phyloP scores from a whole-genome alignment of 2,888 invertebrate genomes.

The Thalpophila matura region DNA sequence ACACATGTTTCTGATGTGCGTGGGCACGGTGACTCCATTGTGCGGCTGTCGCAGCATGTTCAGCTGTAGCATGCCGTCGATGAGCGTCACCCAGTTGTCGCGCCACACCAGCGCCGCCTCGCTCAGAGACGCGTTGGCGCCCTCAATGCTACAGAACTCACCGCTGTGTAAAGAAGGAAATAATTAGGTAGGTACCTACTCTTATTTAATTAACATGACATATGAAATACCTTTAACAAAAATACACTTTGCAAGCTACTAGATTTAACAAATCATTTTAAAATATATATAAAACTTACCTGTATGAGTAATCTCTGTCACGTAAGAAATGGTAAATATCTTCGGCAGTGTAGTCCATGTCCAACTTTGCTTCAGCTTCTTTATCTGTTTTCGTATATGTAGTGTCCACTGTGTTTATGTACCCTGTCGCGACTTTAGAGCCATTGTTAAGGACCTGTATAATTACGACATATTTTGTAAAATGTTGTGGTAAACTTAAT shows the following conservation, averaged over 20 bases:
- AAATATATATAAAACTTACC: constrained; percentile 20
- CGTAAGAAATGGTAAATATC: constrained; percentile 40
- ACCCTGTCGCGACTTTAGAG: constrained; percentile 18
- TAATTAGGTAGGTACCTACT: too few species aligned
- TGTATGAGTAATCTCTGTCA: constrained; percentile 46
- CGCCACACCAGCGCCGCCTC: constrained; percentile 89
- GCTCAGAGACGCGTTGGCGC: constrained; percentile 56
- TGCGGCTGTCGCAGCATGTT: constrained; percentile 91
- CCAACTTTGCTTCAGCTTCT: constrained; percentile 7
- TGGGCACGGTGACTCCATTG: constrained; percentile 92
- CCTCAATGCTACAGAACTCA: constrained; percentile 66
- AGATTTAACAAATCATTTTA: neutral
- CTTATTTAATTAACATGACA: too few species aligned
- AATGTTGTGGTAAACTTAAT: too few species aligned
- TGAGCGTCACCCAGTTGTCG: constrained; percentile 95
- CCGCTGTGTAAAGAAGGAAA: constrained; percentile 64
- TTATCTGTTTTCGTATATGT: neutral
- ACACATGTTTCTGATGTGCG: constrained; percentile 66
- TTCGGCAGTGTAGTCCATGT: constrained; percentile 29
- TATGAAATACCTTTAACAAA: neutral
- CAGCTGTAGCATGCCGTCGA: constrained; percentile 95
- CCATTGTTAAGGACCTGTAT: constrained; percentile 36
- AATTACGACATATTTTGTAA: too few species aligned
- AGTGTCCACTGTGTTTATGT: neutral
- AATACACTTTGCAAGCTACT: neutral